These are phyloP conservation scores for Pygoscelis antarcticus DNA, from an alignment of 2,113 vertebrate genomes.

Conservation along the genomic window DNA sequence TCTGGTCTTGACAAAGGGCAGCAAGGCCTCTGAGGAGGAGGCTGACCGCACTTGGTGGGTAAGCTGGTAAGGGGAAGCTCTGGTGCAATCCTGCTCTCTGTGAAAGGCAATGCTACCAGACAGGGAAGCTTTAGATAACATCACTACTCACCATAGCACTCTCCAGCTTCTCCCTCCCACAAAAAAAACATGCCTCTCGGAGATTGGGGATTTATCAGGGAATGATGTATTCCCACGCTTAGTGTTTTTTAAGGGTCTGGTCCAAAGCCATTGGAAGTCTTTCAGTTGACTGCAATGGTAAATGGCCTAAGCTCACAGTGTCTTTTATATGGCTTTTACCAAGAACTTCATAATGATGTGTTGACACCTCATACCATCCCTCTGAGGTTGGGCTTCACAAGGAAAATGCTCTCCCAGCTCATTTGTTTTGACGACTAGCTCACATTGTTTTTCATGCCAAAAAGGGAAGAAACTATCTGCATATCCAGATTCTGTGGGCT, in stretches of 20 bases:
- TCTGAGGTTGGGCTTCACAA: neutral
- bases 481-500: neutral
- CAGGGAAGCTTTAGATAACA: neutral
- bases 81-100: neutral
- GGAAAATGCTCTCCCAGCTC: neutral
- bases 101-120: neutral
- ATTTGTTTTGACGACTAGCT: neutral
- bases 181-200: fast-evolving
- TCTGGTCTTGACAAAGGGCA: neutral
- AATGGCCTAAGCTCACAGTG: neutral
- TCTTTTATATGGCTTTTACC: neutral
- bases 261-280: neutral
- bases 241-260: neutral
- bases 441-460: neutral
- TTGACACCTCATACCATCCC: neutral
- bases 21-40: neutral
- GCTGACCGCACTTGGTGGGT: fast-evolving
- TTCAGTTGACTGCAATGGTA: neutral
- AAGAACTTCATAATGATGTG: neutral
- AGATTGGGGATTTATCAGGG: neutral
- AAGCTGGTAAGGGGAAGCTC: neutral
- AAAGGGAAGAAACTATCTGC: neutral
- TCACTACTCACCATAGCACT: neutral
- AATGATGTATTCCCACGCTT: neutral
- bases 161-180: neutral